Evolutionary conservation across 2,888 invertebrate species (phyloP).

Genomic region (Dromius quadrimaculatus): DNA sequence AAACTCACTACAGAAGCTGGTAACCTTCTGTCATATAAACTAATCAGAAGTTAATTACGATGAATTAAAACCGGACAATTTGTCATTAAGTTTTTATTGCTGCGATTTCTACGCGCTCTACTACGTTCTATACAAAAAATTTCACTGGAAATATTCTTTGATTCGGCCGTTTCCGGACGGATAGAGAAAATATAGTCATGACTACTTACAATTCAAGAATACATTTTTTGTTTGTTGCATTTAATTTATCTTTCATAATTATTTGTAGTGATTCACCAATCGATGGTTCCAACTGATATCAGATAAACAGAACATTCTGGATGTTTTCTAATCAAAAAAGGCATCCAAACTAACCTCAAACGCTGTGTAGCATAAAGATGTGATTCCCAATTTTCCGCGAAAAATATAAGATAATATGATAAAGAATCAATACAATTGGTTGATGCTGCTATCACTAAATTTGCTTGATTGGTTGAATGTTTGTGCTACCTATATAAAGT

Average conservation of each 20-base stretch:
- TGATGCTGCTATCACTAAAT: constrained; percentile 26
- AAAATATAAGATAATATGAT: neutral
- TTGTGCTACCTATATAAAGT: constrained; percentile 33
- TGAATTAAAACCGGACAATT: constrained; percentile 42
- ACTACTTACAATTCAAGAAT: too few relatives aligned
- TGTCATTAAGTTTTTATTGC: constrained; percentile 48
- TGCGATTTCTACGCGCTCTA: constrained; percentile 46
- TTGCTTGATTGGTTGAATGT: constrained; percentile 34
- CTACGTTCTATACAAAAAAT: constrained; percentile 38
- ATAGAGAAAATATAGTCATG: constrained; percentile 1
- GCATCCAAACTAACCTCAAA: too few relatives aligned
- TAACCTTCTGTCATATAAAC: constrained; percentile 25
- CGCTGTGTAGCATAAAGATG: too few relatives aligned
- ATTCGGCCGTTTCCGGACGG: constrained; percentile 30
- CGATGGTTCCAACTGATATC: too few relatives aligned
- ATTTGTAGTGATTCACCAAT: too few relatives aligned
- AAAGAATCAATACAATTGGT: constrained; percentile 16
- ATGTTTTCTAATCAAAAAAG: too few relatives aligned
- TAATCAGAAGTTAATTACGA: constrained; percentile 25
- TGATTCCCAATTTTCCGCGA: constrained; percentile 15
- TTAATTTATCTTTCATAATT: neutral
- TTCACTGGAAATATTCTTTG: constrained; percentile 41
- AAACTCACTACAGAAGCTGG: neutral
- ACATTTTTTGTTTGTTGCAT: too few relatives aligned
- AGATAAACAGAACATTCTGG: too few relatives aligned